Evolutionary conservation across 2,797 vertebrate species (phyloP).

Genomic region (Otolemur crassicaudatus): DNA sequence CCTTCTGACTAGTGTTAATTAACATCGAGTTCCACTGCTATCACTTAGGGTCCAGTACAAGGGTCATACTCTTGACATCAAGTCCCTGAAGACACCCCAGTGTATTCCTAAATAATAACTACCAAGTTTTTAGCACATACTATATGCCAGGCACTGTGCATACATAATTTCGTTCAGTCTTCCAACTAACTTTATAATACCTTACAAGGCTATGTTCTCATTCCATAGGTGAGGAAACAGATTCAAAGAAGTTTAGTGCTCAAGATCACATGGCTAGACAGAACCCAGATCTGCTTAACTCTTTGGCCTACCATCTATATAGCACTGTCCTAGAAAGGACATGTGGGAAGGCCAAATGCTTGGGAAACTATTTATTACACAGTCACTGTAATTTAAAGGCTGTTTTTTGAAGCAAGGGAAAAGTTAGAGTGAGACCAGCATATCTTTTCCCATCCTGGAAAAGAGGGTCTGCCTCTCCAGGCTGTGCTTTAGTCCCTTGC

Average conservation of each 20-base stretch:
- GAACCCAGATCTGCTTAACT: slow-evolving; percentile 42
- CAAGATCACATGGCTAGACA: neutral
- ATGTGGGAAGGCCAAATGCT: slow-evolving; percentile 2
- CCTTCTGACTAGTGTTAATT: slow-evolving; percentile 15
- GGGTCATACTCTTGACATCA: neutral
- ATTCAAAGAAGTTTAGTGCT: slow-evolving; percentile 36
- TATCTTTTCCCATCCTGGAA: slow-evolving; percentile 34
- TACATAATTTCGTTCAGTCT: slow-evolving; percentile 44
- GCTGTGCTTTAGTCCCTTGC: neutral
- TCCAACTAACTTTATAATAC: neutral
- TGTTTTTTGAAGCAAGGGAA: slow-evolving; percentile 52
- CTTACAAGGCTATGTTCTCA: slow-evolving; percentile 36
- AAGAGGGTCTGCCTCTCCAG: slow-evolving; percentile 12
- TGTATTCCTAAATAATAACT: slow-evolving; percentile 2
- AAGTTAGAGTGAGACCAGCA: slow-evolving; percentile 30
- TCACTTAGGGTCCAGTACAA: slow-evolving; percentile 17
- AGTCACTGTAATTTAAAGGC: slow-evolving; percentile 55
- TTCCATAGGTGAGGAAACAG: slow-evolving; percentile 31
- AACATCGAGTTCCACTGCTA: neutral
- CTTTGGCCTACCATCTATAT: neutral
- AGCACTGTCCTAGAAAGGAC: slow-evolving; percentile 32
- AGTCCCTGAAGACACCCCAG: slow-evolving; percentile 23
- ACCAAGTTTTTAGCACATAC: slow-evolving; percentile 30
- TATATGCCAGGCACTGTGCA: slow-evolving; percentile 4
- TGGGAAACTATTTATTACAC: slow-evolving; percentile 33